These are phyloP conservation scores for Echinarachnius parma DNA, from an alignment of 53 echinoderm and acorn worm genomes.

Conservation along the genomic window DNA sequence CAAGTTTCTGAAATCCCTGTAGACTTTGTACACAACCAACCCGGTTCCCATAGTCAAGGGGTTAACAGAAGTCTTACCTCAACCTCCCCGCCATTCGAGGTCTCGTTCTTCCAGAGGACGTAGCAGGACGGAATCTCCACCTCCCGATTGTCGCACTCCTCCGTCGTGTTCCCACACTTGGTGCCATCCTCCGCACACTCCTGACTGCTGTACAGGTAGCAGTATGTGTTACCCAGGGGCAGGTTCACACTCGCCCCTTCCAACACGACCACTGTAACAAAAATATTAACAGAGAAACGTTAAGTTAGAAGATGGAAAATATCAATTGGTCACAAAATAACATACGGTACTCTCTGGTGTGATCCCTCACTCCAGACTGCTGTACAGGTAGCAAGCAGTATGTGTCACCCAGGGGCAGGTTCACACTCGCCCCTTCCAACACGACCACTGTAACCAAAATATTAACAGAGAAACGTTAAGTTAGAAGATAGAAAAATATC, in stretches of 20 bases:
- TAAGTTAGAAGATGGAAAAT: too few relatives aligned
- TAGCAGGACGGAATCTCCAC: slow-evolving; percentile 39
- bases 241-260: slow-evolving; percentile 43
- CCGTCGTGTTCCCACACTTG: slow-evolving; percentile 38
- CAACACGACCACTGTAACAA: slow-evolving; percentile 6
- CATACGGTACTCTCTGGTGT: too few relatives aligned
- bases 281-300: too few relatives aligned
- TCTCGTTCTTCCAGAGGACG: slow-evolving; percentile 43
- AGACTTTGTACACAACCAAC: too few relatives aligned
- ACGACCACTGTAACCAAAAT: slow-evolving; percentile 9
- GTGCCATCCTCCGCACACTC: slow-evolving; percentile 30
- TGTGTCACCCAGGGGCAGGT: slow-evolving; percentile 35
- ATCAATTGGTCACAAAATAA: too few relatives aligned
- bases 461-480: too few relatives aligned
- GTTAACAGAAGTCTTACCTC: slow-evolving; percentile 19
- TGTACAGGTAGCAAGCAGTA: slow-evolving; percentile 10
- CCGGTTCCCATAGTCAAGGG: too few relatives aligned
- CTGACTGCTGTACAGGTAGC: slow-evolving; percentile 44
- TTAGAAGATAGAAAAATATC: too few relatives aligned
- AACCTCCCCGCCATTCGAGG: slow-evolving; percentile 16
- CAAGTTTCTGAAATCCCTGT: too few relatives aligned
- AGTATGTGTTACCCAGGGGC: slow-evolving; percentile 34
- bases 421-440: slow-evolving; percentile 35
- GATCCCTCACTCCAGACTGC: not conserved
- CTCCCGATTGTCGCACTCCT: slow-evolving; percentile 38